Evolutionary conservation across 1,140 invertebrate genomes (phyloP).

Genomic region (Phocides pigmalion): DNA sequence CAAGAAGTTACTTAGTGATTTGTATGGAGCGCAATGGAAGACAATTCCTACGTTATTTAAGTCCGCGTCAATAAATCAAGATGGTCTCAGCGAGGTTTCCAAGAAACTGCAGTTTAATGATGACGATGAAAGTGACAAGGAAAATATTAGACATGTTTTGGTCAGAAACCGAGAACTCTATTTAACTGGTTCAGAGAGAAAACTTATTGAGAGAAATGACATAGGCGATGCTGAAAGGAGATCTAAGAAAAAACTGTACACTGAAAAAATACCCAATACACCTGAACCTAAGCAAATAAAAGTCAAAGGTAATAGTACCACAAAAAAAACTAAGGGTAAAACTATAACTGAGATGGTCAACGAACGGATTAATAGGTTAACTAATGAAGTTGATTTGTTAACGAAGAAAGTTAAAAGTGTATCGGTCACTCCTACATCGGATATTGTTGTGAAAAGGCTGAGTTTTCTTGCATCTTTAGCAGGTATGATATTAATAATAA

Average conservation of each 20-base stretch:
- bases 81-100: conserved; percentile 51
- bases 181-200: conserved; percentile 64
- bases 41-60: conserved; percentile 70
- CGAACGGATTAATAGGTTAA: conserved; percentile 38
- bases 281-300: conserved; percentile 52
- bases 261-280: conserved; percentile 65
- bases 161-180: conserved; percentile 59
- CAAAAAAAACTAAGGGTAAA: conserved; percentile 60
- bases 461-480: conserved; percentile 72
- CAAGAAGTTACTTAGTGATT: conserved; percentile 66
- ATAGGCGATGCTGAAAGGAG: conserved; percentile 53
- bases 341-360: conserved; percentile 67
- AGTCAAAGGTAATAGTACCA: conserved; percentile 47
- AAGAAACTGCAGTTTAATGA: conserved; percentile 73
- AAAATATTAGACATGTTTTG: conserved; percentile 58
- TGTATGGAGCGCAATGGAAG: conserved; percentile 76
- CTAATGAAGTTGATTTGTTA: conserved; percentile 51
- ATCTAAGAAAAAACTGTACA: conserved; percentile 72
- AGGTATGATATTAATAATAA: conserved; percentile 48
- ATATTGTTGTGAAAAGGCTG: conserved; percentile 52
- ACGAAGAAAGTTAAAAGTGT: conserved; percentile 54
- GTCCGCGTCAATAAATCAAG: conserved; percentile 51
- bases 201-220: conserved; percentile 36
- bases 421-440: conserved; percentile 37
- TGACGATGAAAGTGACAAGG: conserved; percentile 63